A percentile compares a stretch with the other conserved stretches of the same genome.
These are phyloP conservation scores for Mus minutoides DNA, from an alignment of 2,797 vertebrate species.

Conservation along the genomic window DNA sequence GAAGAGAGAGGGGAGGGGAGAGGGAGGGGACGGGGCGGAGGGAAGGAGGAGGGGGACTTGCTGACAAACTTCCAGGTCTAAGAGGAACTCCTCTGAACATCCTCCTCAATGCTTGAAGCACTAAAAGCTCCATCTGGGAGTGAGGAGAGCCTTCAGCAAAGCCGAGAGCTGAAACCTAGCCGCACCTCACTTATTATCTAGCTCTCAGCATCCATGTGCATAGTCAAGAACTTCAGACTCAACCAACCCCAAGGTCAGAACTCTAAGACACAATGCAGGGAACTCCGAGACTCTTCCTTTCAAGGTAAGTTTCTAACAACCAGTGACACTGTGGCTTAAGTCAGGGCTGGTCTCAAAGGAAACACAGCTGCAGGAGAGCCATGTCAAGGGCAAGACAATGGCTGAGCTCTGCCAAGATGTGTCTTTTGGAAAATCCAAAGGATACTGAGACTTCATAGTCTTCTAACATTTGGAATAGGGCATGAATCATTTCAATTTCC, in stretches of 20 bases:
- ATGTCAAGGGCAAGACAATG: background rate
- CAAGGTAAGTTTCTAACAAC: background rate
- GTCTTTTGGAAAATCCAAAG: background rate
- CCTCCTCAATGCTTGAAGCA: background rate
- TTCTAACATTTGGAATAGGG: background rate
- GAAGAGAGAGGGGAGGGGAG: rapidly evolving
- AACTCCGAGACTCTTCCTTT: background rate
- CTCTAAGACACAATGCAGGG: background rate
- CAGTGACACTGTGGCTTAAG: background rate
- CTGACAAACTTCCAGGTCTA: background rate
- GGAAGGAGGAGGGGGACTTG: background rate
- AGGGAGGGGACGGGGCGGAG: rapidly evolving
- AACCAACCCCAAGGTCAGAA: constrained; percentile 24
- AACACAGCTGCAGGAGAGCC: background rate
- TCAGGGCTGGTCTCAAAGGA: constrained; percentile 15
- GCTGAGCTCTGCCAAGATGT: background rate
- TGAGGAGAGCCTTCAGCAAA: constrained; percentile 15
- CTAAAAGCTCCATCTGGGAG: constrained; percentile 11
- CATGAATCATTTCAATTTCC: constrained; percentile 4
- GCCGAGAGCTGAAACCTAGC: background rate
- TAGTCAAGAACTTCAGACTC: constrained; percentile 50
- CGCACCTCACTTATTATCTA: background rate
- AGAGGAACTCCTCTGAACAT: constrained; percentile 9
- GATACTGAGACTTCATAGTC: constrained; percentile 14
- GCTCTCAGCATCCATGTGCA: constrained; percentile 20